Base-by-base conservation (phyloP, 2,113 vertebrate species). In the Limnothrissa miodon region DNA sequence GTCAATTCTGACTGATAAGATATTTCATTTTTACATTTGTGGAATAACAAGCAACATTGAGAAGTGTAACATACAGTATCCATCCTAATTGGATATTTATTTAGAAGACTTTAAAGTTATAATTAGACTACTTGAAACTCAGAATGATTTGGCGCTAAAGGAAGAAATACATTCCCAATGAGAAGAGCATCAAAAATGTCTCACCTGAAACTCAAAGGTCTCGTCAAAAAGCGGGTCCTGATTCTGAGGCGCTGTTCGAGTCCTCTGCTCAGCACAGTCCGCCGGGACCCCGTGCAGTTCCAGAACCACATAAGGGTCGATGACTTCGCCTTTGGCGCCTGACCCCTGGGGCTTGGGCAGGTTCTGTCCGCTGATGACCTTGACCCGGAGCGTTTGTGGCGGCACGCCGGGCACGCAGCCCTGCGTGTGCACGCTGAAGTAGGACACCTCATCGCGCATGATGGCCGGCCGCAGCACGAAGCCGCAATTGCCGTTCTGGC, bases 221-320 rank as follows among this genome's bases (percentile, higher is more conserved):
- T 99, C 98, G 23, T 99, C 98, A 86, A 99, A 99, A 87, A 99
- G 96, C 0, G 98, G 98, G 88, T 99, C 97, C 36, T 97, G 97
- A 94, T 99, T 99, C 85, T 99, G 97, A 44, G 97, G 96, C 19
- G 97, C 96, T 0, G 98, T 99, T 87, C 97, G 97, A 39, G 98
- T 99, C 90, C 97, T 95, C 90, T 98, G 97, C 42, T 99, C 98
- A 0, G 96, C 94, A 79, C 98, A 99, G 91, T 99, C 98, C 0
- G 97, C 96, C 0, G 98, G 98, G 48, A 99, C 97, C 0, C 98
- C 98, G 0, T 99, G 98, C 88, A 99, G 95, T 91, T 99, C 98
- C 90, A 99, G 94, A 66, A 97, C 98, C 79, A 99, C 97, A 0
- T 99, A 99, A 0, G 98, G 98, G 87, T 99, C 98, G 25, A 99